A percentile compares a stretch with the other conserved stretches of the same genome.
These are phyloP conservation scores for Prionchulus punctatus DNA, from an alignment of 2,888 invertebrate genomes.

Conservation along the genomic window DNA sequence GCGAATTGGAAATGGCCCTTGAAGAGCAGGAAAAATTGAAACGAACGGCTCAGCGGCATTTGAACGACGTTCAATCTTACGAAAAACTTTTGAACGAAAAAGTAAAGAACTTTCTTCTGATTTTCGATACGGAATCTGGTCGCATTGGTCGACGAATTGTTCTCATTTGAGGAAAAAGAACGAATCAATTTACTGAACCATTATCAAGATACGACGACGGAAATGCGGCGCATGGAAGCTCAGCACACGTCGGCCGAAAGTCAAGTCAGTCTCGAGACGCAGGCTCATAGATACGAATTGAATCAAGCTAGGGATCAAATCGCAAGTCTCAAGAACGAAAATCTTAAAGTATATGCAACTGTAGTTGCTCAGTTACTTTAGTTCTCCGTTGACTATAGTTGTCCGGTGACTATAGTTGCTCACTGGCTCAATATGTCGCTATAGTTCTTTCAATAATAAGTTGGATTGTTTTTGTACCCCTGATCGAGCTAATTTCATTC, in stretches of 20 bases:
- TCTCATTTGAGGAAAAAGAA: background rate
- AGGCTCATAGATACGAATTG: background rate
- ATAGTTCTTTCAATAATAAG: too few species aligned
- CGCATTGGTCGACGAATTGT: background rate
- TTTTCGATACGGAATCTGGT: background rate
- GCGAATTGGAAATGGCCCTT: background rate
- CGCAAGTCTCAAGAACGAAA: too few species aligned
- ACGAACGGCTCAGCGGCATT: background rate
- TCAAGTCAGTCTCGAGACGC: background rate
- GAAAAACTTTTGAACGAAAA: background rate
- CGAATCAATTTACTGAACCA: background rate
- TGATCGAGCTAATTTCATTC: too few species aligned
- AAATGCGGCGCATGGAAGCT: background rate
- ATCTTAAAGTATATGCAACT: too few species aligned
- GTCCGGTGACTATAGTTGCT: too few species aligned
- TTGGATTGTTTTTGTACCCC: too few species aligned
- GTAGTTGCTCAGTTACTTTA: too few species aligned
- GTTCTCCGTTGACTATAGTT: too few species aligned
- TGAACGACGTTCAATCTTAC: background rate
- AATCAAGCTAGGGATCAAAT: background rate
- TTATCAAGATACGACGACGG: background rate
- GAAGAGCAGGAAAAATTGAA: conserved; percentile 2
- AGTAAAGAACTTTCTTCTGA: background rate
- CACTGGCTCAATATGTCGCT: too few species aligned
- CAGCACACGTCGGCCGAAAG: background rate